Evolutionary conservation across 2,797 vertebrate species (phyloP), one percentile per base, ranked within the genome.

Genomic region (Tachyglossus aculeatus): DNA sequence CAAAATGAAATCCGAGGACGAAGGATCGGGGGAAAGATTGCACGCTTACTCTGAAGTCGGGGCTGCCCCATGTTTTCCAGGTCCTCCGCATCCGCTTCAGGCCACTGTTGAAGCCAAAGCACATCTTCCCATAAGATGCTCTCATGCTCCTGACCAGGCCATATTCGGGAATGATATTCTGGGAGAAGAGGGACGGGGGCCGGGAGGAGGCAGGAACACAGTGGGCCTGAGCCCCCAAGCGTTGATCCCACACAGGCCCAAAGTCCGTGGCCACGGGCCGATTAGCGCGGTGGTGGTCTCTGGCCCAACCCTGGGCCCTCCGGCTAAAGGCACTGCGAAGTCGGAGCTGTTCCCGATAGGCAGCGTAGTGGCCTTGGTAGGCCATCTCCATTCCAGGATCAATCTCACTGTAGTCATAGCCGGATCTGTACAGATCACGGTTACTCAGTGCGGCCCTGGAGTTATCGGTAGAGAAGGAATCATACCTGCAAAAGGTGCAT

Each of bases 141-240:
- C 96, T 94, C 88, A 94, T 92, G 72, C 95, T 94, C 83, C 94
- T 95, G 94, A 94, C 97, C 88, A 92, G 93, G 86, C 93, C 88
- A 65, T 92, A 93, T 78, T 97, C 95, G 6, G 95, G 94, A 90
- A 96, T 94, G 86, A 96, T 95, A 89, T 95, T 96, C 91, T 95
- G 95, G 88, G 95, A 94, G 91, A 97, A 95, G 88, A 98, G 96
- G 77, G 96, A 97, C 64, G 95, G 95, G 81, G 96, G 95, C 91
- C 95, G 94, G 67, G 84, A 79, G 52, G 90, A 81, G 33, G 87
- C 83, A 1, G 81, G 86, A 60, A 84, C 84, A 38, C 88, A 89
- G 9, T 84, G 76, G 85, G 95, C 96, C 89, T 95, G 93, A 78
- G 94, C 93, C 52, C 91, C 93, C 90, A 93, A 92, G 78, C 92